Evolutionary conservation across 1,140 invertebrate genomes (phyloP), one percentile per base, ranked within the genome.

Genomic region (Sminthurides bifidus): DNA sequence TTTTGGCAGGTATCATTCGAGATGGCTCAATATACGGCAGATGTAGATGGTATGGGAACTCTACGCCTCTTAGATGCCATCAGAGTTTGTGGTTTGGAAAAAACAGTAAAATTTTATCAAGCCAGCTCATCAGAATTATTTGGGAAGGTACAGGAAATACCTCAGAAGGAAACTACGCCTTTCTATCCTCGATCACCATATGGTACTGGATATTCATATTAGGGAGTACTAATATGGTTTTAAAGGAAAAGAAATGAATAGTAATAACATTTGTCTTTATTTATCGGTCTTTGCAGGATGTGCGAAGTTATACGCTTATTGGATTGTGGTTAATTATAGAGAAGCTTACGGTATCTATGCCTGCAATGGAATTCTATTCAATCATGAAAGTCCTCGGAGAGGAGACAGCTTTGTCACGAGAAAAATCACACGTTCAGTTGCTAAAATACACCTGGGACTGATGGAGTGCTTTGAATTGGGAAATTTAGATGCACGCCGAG

Each of bases 161-260:
- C 96, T 2, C 96, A 99, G 70, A 94, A 79, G 68, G 96, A 99
- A 74, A 93, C 85, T 37, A 99, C 96, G 3, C 94, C 94, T 3
- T 99, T 99, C 72, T 98, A 98, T 76, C 96, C 96, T 5, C 75
- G 94, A 67, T 98, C 94, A n/a, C 96, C 96, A 12, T 99, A 99
- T 78, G 96, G 94, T 97, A 77, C 17, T 37, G 33, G 12, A 37
- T 17, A 12, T 17, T 37, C 12, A 38, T 38, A 37, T 26, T 12
- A 10, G 41, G 41, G 21, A 19, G 21, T 14, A 14, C 21, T 44
- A 37, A 12, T 37, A 17, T 37, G 33, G 33, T 43, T 44, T 35
- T 35, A 35, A n/a, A 35, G 8, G n/a, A 21, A 15, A 12, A 44
- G 8, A 44, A 12, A 44, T 44, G 21, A 44, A 12, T 12, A n/a